These are phyloP conservation scores for Lasioglossum zephyrum DNA, from an alignment of 2,888 invertebrate genomes.

Conservation along the genomic window DNA sequence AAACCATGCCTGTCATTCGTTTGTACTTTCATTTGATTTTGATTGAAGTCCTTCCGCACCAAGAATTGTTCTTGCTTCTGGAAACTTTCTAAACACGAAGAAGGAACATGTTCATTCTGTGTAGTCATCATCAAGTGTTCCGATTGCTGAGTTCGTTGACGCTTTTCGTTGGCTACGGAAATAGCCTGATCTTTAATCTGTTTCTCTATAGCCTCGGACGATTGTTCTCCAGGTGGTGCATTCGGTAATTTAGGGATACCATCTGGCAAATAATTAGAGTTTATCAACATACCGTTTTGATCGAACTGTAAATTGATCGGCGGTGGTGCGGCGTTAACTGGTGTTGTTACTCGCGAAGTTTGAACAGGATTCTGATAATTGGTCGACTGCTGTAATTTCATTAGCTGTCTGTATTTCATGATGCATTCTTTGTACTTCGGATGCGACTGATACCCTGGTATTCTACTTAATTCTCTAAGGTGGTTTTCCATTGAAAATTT, in stretches of 20 bases:
- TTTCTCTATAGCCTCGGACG: constrained; percentile 38
- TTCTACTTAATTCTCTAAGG: constrained; percentile 76
- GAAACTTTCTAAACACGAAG: constrained; percentile 32
- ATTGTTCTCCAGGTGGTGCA: constrained; percentile 34
- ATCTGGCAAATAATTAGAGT: constrained; percentile 76
- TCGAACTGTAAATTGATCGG: constrained; percentile 83
- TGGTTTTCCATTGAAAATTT: constrained; percentile 79
- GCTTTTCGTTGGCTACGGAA: constrained; percentile 44
- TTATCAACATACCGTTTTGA: constrained; percentile 81
- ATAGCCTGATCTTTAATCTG: constrained; percentile 42
- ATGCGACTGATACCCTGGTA: constrained; percentile 81
- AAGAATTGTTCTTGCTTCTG: constrained; percentile 61
- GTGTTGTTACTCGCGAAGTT: constrained; percentile 39
- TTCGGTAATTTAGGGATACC: constrained; percentile 67
- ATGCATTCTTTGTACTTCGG: constrained; percentile 82
- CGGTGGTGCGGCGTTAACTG: constrained; percentile 63
- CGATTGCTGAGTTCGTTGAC: constrained; percentile 57
- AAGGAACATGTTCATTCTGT: constrained; percentile 48
- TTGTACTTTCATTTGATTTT: constrained; percentile 54
- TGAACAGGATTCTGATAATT: constrained; percentile 78
- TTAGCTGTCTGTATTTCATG: constrained; percentile 77
- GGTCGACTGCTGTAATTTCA: constrained; percentile 78
- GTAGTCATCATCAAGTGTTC: constrained; percentile 60
- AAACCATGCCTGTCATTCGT: constrained; percentile 45
- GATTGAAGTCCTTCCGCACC: constrained; percentile 44